Conservation (phyloP, 1,140 invertebrate genomes). For the Trinorchestia longiramus region DNA sequence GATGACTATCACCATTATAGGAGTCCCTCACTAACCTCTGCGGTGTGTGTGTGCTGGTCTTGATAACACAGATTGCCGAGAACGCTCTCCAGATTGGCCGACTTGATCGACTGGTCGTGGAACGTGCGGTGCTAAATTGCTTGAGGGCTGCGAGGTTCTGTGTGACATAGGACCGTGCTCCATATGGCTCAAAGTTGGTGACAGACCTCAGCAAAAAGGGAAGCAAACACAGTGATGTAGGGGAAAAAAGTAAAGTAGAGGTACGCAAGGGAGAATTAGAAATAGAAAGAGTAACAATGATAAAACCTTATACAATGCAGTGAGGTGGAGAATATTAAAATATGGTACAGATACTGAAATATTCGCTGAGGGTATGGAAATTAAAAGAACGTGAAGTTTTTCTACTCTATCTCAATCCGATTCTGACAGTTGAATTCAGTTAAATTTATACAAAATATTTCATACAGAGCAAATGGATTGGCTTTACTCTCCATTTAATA, state of each 20-base stretch:
- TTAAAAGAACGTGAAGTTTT: too few species aligned
- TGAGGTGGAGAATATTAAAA: background rate
- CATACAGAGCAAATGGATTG: background rate
- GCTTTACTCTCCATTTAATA: background rate
- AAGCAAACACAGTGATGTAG: background rate
- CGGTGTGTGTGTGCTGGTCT: constrained; percentile 34
- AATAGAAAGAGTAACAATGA: background rate
- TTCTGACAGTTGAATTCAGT: background rate
- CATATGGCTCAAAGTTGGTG: background rate
- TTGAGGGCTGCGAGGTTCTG: background rate
- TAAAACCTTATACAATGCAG: background rate
- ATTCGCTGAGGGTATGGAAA: background rate
- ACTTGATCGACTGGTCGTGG: constrained; percentile 33
- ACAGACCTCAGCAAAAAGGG: background rate
- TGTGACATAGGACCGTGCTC: background rate
- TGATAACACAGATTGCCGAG: constrained; percentile 22
- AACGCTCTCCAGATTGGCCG: constrained; percentile 1
- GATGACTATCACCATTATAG: constrained; percentile 52
- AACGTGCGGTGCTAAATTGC: constrained; percentile 24
- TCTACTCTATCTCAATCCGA: too few species aligned
- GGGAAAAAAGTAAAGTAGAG: background rate
- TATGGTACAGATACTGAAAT: background rate
- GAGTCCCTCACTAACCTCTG: constrained; percentile 41
- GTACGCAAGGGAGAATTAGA: background rate
- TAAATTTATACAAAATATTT: background rate